phyloP scores from a whole-genome alignment of 2,797 vertebrate species.

The Paedocypris micromegethes region DNA sequence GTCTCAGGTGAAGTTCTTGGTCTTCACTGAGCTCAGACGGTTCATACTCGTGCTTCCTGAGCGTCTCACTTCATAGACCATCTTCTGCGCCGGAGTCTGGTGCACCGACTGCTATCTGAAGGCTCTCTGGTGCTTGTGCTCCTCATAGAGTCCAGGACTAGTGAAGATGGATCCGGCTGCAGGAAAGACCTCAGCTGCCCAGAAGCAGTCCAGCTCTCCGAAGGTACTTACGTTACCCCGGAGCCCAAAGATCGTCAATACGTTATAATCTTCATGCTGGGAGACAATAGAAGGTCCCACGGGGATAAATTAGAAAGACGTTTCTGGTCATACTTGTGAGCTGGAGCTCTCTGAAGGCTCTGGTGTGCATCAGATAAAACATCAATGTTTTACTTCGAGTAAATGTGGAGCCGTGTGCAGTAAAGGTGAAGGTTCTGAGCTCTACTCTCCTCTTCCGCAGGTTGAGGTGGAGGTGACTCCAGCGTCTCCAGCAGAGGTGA shows the following conservation, averaged over 20 bases:
- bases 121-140: slow-evolving; percentile 7
- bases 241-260: neutral
- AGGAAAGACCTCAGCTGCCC: slow-evolving; percentile 24
- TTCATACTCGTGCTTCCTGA: neutral
- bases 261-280: no score
- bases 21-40: neutral
- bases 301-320: no score
- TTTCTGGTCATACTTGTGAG: neutral
- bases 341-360: neutral
- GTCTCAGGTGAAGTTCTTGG: slow-evolving; percentile 30
- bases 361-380: no score
- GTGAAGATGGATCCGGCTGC: slow-evolving; percentile 51
- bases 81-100: neutral
- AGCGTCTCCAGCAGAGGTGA: slow-evolving; percentile 54
- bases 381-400: neutral
- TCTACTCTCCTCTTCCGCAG: slow-evolving; percentile 50
- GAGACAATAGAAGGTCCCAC: no score
- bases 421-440: neutral
- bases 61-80: neutral
- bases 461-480: slow-evolving; percentile 63
- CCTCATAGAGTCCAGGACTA: slow-evolving; percentile 45
- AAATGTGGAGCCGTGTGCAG: neutral
- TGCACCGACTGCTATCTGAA: no score
- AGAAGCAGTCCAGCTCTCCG: slow-evolving; percentile 38
- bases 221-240: slow-evolving; percentile 15